These are phyloP conservation scores for Xanthostigma xanthostigma DNA, from an alignment of 2,888 invertebrate species.

Conservation along the genomic window DNA sequence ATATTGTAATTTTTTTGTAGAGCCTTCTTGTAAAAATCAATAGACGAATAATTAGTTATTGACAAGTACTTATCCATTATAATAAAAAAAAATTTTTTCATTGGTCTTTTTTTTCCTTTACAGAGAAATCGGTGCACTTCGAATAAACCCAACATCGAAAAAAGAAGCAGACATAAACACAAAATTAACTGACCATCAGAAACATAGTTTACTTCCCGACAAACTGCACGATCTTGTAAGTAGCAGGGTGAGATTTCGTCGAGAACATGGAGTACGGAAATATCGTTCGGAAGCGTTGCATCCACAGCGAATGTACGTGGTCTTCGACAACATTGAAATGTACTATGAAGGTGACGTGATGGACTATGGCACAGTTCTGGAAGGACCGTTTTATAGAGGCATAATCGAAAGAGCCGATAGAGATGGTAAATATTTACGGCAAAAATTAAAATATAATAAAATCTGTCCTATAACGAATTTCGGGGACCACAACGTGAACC, in stretches of 20 bases:
- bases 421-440: slow-evolving; percentile 19
- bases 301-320: slow-evolving; percentile 47
- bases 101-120: slow-evolving; percentile 16
- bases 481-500: too few relatives aligned
- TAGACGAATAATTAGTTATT: too few relatives aligned
- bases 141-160: slow-evolving; percentile 31
- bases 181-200: slow-evolving; percentile 39
- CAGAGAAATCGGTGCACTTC: slow-evolving; percentile 39
- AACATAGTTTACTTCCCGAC: slow-evolving; percentile 50
- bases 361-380: slow-evolving; percentile 40
- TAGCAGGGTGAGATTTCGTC: slow-evolving; percentile 39
- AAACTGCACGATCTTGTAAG: slow-evolving; percentile 52
- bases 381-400: slow-evolving; percentile 47
- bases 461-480: slow-evolving; percentile 4
- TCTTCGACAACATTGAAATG: slow-evolving; percentile 60
- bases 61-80: too few relatives aligned
- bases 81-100: too few relatives aligned
- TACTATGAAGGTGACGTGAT: slow-evolving; percentile 43
- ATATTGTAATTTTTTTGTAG: too few relatives aligned
- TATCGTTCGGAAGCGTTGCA: slow-evolving; percentile 36
- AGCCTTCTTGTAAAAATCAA: too few relatives aligned
- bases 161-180: slow-evolving; percentile 35
- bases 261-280: slow-evolving; percentile 28
- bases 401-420: slow-evolving; percentile 37
- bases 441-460: slow-evolving; percentile 15